These are phyloP conservation scores for Paradoxurus hermaphroditus DNA, from an alignment of 2,113 vertebrate species.

Conservation along the genomic window DNA sequence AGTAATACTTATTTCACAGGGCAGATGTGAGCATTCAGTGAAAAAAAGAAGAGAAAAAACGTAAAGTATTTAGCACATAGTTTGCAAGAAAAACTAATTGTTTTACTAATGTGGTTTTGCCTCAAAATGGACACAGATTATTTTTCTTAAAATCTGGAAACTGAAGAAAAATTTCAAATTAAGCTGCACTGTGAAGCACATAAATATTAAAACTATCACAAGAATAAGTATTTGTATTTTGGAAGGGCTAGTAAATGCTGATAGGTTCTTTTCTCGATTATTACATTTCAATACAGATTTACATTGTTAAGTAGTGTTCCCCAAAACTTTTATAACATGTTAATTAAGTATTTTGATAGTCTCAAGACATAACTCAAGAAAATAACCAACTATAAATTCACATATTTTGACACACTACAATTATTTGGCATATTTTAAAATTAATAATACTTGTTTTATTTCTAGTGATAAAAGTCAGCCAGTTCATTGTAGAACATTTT, in stretches of 20 bases:
- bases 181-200: background rate
- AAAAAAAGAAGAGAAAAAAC: background rate
- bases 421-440: background rate
- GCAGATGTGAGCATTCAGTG: background rate
- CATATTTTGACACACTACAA: background rate
- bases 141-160: slow-evolving; percentile 40
- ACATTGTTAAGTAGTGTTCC: background rate
- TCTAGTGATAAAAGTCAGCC: background rate
- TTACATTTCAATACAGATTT: background rate
- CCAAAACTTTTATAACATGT: background rate
- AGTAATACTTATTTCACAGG: background rate
- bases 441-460: background rate
- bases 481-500: background rate
- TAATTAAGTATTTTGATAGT: background rate
- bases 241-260: background rate
- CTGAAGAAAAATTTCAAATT: background rate
- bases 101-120: background rate
- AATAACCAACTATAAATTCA: background rate
- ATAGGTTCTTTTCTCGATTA: background rate
- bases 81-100: background rate
- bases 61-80: background rate
- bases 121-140: background rate
- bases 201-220: background rate
- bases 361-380: background rate
- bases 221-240: background rate